phyloP scores from a whole-genome alignment of 2,888 invertebrate species.

The Leistus spinibarbis region DNA sequence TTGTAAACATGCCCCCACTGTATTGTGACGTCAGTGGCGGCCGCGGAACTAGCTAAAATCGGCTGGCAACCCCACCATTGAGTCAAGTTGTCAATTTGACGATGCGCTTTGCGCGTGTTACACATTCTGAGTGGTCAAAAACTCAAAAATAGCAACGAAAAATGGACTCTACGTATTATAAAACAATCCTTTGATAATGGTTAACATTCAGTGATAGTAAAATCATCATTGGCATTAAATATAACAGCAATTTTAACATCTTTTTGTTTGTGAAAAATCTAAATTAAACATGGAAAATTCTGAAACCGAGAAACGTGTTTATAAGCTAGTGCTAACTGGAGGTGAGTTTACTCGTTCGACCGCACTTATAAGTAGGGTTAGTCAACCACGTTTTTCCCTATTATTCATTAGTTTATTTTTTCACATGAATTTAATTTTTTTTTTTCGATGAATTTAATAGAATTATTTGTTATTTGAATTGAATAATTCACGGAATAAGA shows the following conservation, averaged over 20 bases:
- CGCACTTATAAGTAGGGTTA: slow-evolving; percentile 22
- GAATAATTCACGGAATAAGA: no score
- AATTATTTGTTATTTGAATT: no score
- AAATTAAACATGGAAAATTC: slow-evolving; percentile 47
- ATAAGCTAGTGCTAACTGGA: slow-evolving; percentile 87
- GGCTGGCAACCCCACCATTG: background rate
- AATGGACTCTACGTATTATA: background rate
- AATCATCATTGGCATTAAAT: background rate
- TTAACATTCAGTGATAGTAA: background rate
- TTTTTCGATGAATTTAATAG: no score
- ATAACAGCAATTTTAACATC: background rate
- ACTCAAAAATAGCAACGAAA: slow-evolving; percentile 10
- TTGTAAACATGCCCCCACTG: background rate
- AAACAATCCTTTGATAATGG: background rate
- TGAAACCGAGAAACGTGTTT: slow-evolving; percentile 69
- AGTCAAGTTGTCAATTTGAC: slow-evolving; percentile 14
- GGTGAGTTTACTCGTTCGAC: slow-evolving; percentile 65
- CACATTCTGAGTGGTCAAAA: background rate
- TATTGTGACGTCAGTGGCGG: background rate
- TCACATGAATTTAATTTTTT: background rate
- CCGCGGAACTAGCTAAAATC: background rate
- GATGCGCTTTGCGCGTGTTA: slow-evolving; percentile 26
- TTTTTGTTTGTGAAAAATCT: slow-evolving; percentile 32
- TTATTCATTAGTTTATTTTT: background rate
- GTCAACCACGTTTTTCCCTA: slow-evolving; percentile 25